These are phyloP conservation scores for Tiliqua scincoides DNA, from an alignment of 2,113 vertebrate species.

Conservation along the genomic window DNA sequence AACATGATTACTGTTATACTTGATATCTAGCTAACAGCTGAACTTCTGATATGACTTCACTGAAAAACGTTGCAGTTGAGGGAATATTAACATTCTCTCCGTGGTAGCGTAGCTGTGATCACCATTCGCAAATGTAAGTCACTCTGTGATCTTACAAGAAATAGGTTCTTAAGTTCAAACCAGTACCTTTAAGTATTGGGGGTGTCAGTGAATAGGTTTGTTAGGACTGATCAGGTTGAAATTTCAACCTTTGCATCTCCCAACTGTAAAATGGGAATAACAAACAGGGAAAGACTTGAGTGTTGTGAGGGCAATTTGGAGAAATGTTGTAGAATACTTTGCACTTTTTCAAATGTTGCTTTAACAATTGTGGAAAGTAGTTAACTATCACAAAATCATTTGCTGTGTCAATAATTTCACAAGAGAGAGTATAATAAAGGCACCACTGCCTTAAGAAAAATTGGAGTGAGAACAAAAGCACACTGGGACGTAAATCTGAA, in stretches of 20 bases:
- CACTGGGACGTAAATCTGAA: constrained; percentile 8
- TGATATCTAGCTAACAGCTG: not conserved
- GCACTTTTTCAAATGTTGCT: not conserved
- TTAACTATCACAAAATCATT: not conserved
- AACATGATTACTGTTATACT: not conserved
- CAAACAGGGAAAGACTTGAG: not conserved
- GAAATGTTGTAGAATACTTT: not conserved
- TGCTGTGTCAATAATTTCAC: not conserved
- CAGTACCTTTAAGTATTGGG: not conserved
- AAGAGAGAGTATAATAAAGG: constrained; percentile 14
- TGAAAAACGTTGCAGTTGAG: not conserved
- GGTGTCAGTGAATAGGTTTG: not conserved
- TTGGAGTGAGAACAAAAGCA: constrained; percentile 2
- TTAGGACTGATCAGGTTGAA: not conserved
- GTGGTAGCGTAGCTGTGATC: not conserved
- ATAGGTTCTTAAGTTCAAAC: not conserved
- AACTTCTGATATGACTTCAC: not conserved
- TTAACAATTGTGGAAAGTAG: not conserved
- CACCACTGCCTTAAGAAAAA: not conserved
- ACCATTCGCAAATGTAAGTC: not conserved
- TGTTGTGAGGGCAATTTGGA: not conserved
- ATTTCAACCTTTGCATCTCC: not conserved
- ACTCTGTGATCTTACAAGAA: not conserved
- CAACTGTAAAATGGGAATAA: not conserved
- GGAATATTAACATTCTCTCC: not conserved